A percentile compares a stretch with the other conserved stretches of the same genome.
These are phyloP conservation scores for Pogoniulus pusillus DNA, from an alignment of 2,797 vertebrate species.

Conservation along the genomic window DNA sequence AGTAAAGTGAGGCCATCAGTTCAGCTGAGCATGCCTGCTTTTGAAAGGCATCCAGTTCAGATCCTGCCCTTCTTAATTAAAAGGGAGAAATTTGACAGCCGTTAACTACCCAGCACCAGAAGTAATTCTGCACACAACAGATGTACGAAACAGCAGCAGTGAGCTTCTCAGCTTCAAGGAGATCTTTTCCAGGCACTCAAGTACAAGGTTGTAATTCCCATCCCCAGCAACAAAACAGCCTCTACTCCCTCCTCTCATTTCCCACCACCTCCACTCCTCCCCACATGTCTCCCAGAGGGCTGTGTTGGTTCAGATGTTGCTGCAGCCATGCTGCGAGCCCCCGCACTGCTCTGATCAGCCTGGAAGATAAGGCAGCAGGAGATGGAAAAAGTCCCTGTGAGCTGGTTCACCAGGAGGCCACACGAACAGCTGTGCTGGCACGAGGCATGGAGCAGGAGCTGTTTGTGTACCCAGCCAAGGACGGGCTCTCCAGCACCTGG, in stretches of 20 bases:
- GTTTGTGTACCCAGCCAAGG: rapidly evolving
- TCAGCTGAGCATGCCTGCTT: background rate
- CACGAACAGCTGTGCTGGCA: background rate
- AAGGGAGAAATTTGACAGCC: constrained; percentile 64
- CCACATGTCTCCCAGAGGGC: background rate
- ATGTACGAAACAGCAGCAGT: background rate
- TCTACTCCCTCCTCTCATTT: background rate
- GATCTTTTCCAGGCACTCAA: constrained; percentile 80
- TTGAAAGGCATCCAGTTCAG: constrained; percentile 16
- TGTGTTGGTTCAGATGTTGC: background rate
- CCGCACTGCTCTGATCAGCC: background rate
- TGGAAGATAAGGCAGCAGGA: constrained; percentile 13
- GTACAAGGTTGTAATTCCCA: background rate
- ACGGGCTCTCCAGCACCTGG: rapidly evolving
- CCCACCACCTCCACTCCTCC: background rate
- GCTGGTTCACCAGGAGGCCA: constrained; percentile 3
- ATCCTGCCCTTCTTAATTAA: constrained; percentile 38
- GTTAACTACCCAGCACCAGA: constrained; percentile 5
- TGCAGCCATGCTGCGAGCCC: rapidly evolving
- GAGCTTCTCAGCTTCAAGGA: background rate
- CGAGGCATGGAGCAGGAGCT: background rate
- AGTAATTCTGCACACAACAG: background rate
- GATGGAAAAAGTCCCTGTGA: background rate
- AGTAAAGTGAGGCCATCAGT: background rate
- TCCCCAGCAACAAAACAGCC: background rate